Percentiles rank a stretch among this genome's conserved stretches.
Evolutionary conservation across 1,140 invertebrate genomes (phyloP).

Genomic region (Drosophila fuyamai): DNA sequence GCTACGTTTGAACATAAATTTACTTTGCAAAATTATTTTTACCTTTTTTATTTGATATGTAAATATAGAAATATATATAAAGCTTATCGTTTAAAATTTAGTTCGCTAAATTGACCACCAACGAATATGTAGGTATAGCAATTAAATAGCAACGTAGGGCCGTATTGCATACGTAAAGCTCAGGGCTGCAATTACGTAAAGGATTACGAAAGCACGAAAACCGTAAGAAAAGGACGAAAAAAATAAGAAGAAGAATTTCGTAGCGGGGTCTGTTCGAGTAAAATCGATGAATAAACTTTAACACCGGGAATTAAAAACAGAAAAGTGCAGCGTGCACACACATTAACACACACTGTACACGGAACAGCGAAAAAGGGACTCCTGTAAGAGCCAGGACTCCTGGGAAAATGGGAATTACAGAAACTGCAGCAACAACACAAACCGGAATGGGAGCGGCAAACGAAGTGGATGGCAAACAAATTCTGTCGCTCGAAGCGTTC

Average conservation of each 20-base stretch:
- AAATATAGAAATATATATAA: no score
- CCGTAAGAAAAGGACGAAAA: background rate
- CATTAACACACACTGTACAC: constrained; percentile 25
- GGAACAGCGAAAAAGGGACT: background rate
- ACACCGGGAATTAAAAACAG: constrained; percentile 19
- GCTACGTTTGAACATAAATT: no score
- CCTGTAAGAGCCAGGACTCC: constrained; percentile 14
- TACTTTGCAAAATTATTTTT: no score
- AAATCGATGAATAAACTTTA: constrained; percentile 67
- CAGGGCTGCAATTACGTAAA: constrained; percentile 15
- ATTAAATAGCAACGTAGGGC: background rate
- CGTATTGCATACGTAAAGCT: constrained; percentile 5
- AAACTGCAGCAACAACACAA: constrained; percentile 42
- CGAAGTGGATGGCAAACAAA: constrained; percentile 49
- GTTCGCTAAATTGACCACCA: no score
- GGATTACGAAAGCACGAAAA: constrained; percentile 31
- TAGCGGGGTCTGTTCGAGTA: constrained; percentile 51
- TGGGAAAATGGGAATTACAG: constrained; percentile 72
- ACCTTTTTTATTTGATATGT: no score
- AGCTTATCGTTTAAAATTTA: no score
- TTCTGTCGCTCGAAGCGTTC: constrained; percentile 70
- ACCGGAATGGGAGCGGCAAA: constrained; percentile 53
- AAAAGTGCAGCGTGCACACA: constrained; percentile 25
- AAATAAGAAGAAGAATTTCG: constrained; percentile 15
- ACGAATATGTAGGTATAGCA: background rate